phyloP scores from a whole-genome alignment of 1,140 invertebrate genomes.

The Microplitis demolitor region DNA sequence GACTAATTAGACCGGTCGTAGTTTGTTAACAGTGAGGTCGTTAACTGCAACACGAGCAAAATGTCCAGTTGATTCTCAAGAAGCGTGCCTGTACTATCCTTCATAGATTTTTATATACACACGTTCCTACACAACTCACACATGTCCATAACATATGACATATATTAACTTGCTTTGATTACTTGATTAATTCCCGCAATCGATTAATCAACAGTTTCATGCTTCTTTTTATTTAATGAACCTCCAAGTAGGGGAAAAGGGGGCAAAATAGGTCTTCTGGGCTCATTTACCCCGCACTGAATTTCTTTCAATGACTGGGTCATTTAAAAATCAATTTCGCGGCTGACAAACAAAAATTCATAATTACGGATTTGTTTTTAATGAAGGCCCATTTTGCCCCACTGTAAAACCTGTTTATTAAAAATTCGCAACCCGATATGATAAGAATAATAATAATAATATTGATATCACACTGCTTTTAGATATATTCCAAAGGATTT shows the following conservation, averaged over 20 bases:
- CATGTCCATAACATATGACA: neutral
- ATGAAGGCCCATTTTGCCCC: no score
- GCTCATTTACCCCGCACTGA: no score
- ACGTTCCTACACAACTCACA: neutral
- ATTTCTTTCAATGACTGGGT: no score
- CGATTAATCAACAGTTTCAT: neutral
- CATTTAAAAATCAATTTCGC: no score
- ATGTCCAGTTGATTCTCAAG: neutral
- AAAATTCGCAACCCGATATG: no score
- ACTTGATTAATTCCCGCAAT: neutral
- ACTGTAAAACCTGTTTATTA: no score
- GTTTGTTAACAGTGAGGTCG: conserved; percentile 40
- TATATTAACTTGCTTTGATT: neutral
- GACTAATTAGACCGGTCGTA: conserved; percentile 39
- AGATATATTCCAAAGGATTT: conserved; percentile 82
- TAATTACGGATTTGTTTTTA: no score
- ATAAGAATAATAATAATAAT: neutral
- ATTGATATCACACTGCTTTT: conserved; percentile 57
- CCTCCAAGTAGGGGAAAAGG: no score
- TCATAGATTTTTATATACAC: no score
- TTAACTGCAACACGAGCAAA: conserved; percentile 34
- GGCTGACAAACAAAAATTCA: no score
- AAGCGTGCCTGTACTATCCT: neutral
- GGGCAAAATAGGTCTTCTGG: no score
- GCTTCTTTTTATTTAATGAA: neutral